These are phyloP conservation scores for Glossosoma conforme DNA, from an alignment of 1,140 invertebrate species.

Conservation along the genomic window DNA sequence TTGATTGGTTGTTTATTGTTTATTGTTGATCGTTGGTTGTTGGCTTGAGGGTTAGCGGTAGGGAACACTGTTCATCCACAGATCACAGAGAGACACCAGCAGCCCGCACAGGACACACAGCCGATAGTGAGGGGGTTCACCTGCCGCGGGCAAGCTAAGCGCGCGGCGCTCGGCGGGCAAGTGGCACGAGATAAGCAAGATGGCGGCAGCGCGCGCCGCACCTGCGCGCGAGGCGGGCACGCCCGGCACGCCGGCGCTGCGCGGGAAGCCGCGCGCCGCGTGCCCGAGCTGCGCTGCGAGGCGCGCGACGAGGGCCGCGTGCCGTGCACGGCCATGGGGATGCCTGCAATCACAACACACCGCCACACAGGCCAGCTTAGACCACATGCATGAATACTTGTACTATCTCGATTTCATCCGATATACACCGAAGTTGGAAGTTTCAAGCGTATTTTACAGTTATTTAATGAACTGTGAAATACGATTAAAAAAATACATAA, in stretches of 20 bases:
- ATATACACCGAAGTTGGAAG: too few relatives aligned
- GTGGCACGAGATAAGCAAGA: conserved; percentile 86
- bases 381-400: too few relatives aligned
- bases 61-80: conserved; percentile 28
- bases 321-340: conserved; percentile 57
- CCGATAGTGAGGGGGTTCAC: conserved; percentile 48
- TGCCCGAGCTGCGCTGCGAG: conserved; percentile 61
- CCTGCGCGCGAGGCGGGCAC: conserved; percentile 74
- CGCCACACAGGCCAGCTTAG: too few relatives aligned
- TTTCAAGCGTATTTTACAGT: too few relatives aligned
- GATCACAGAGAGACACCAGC: conserved; percentile 49
- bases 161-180: conserved; percentile 54
- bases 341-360: conserved; percentile 50
- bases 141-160: conserved; percentile 50
- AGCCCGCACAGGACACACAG: conserved; percentile 38
- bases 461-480: too few relatives aligned
- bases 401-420: too few relatives aligned
- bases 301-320: conserved; percentile 62
- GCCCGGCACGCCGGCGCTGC: conserved; percentile 51
- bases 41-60: conserved; percentile 39
- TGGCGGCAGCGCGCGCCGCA: conserved; percentile 82
- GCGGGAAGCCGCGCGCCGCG: conserved; percentile 55
- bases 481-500: too few relatives aligned
- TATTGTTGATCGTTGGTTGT: too few relatives aligned
- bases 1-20: too few relatives aligned